Base-by-base conservation (phyloP, 2,113 vertebrate species). In the Bothrops jararaca region DNA sequence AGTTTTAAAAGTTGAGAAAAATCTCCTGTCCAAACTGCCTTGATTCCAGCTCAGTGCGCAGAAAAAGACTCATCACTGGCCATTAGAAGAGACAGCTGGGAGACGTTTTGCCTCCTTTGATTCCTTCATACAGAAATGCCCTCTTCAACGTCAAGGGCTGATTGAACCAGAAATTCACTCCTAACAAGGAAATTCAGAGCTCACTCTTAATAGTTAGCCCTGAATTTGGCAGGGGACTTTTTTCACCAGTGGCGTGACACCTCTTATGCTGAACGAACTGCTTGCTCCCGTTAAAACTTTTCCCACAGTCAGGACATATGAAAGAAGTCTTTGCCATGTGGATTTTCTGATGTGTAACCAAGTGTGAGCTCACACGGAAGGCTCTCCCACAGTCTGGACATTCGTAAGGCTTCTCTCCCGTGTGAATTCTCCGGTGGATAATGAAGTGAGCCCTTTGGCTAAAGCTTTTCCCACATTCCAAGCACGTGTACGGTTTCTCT, bases 301-400 rank as follows among this genome's bases (percentile, higher is more conserved):
- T n/a, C 95, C 97, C 89, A 96, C 96, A 39, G 93, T 96, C 18
- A 93, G 96, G 91, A 95, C 96, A 0, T 92, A 95, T 87, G 95
- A 95, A 0, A 69, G 95, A 95, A 89, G 95, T 4, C 95, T 95
- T 89, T 92, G 94, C 92, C 88, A 94, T 92, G 80, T 97, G 95
- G 5, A 94, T 91, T 85, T 95, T 94, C 85, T 92, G 95, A 53
- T 95, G 92, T 34, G 92, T 90, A 0, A 64, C 86, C 48, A 96
- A 95, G 90, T 93, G 91, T n/a, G 94, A 94, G 48, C 94, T 95
- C 91, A 93, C 94, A 26, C 94, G 94, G 86, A 96, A 96, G 58
- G 91, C 91, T 92, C 93, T 96, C 1, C 95, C 94, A 91, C 95
- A 96, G 3, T 93, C 94, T 2, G 15, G 89, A 74, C 96, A 96